phyloP scores from a whole-genome alignment of 1,140 invertebrate species.

The Sminthurinus signatus region DNA sequence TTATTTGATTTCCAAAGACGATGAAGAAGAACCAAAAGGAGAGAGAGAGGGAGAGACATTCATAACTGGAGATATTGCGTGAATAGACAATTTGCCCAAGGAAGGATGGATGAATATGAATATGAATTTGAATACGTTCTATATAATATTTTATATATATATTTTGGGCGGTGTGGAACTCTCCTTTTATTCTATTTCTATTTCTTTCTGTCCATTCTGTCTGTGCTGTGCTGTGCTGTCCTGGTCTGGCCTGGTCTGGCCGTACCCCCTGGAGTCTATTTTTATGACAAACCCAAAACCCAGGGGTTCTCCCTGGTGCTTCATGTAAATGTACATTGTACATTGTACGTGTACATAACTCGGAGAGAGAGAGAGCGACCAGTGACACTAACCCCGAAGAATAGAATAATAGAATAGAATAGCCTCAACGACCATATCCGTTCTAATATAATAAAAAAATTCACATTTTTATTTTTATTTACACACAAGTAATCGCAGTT shows the following conservation, averaged over 20 bases:
- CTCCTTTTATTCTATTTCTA: too few species aligned
- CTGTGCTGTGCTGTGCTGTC: too few species aligned
- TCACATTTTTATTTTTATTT: conserved; percentile 24
- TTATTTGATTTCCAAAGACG: conserved; percentile 5
- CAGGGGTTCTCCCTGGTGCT: conserved; percentile 26
- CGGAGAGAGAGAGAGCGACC: not conserved
- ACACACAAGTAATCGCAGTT: conserved; percentile 1
- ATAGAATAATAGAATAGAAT: too few species aligned
- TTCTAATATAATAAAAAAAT: conserved; percentile 26
- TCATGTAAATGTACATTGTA: conserved; percentile 14
- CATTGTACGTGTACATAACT: not conserved
- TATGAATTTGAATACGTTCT: too few species aligned
- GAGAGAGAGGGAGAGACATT: conserved; percentile 1
- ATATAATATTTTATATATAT: too few species aligned
- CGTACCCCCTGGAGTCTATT: conserved; percentile 34
- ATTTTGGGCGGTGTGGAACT: conserved; percentile 22
- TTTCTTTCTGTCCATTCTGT: too few species aligned
- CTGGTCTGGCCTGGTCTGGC: too few species aligned
- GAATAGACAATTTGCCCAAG: conserved; percentile 15
- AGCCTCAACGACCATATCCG: conserved; percentile 25
- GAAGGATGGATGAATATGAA: conserved; percentile 12
- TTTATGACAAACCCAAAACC: conserved; percentile 31
- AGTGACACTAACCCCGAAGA: conserved; percentile 26
- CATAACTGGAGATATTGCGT: conserved; percentile 11
- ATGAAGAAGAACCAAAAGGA: too few species aligned